A percentile compares a stretch with the other conserved stretches of the same genome.
phyloP scores from a whole-genome alignment of 2,797 vertebrate genomes.

The Pitangus sulphuratus region DNA sequence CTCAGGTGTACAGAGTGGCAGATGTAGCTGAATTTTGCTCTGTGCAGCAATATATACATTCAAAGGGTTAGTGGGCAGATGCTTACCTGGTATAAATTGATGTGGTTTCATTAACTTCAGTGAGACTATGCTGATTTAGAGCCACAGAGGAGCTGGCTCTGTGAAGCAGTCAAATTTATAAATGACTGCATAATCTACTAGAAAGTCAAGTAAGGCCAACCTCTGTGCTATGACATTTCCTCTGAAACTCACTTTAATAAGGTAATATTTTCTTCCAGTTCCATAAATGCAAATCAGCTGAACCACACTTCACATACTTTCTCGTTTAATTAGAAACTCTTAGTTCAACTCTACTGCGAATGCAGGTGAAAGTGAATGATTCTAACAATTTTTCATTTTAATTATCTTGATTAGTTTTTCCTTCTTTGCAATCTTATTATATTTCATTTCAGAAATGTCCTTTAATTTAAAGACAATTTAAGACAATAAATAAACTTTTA shows the following conservation, averaged over 20 bases:
- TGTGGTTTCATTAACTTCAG: conserved; percentile 52
- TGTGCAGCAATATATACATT: background rate
- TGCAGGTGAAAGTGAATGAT: conserved; percentile 54
- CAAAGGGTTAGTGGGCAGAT: background rate
- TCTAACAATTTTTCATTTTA: conserved; percentile 72
- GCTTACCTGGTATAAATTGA: conserved; percentile 47
- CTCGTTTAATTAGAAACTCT: conserved; percentile 49
- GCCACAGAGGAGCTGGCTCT: background rate
- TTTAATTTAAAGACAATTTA: conserved; percentile 2
- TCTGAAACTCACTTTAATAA: conserved; percentile 67
- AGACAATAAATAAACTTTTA: conserved; percentile 71
- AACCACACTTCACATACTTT: conserved; percentile 43
- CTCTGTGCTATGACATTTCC: conserved; percentile 52
- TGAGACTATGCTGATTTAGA: conserved; percentile 53
- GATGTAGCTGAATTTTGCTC: background rate
- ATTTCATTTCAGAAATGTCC: conserved; percentile 61
- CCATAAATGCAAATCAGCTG: conserved; percentile 59
- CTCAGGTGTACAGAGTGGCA: background rate
- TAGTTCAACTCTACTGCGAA: conserved; percentile 20
- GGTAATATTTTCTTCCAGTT: conserved; percentile 59
- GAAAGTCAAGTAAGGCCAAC: conserved; percentile 30
- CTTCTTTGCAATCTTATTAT: conserved; percentile 56
- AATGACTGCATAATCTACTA: conserved; percentile 46
- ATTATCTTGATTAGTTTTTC: conserved; percentile 69
- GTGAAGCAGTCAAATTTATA: conserved; percentile 49